Evolutionary conservation across 2,888 invertebrate species (phyloP).

Genomic region (Cremastinae sp.): DNA sequence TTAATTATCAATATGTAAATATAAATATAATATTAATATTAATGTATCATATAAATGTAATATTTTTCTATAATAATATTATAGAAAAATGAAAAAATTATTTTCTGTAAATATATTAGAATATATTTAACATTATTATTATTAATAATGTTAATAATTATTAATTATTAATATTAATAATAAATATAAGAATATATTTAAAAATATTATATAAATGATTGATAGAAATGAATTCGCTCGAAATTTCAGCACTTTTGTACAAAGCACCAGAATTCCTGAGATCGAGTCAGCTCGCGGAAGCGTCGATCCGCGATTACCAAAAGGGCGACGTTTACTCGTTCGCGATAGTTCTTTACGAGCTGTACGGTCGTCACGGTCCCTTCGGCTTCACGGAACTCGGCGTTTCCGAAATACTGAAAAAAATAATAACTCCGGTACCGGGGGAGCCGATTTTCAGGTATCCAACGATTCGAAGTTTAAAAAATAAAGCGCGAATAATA

Average conservation of each 20-base stretch:
- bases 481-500: too few species aligned
- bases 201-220: too few species aligned
- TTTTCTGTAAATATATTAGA: too few species aligned
- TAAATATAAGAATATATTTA: too few species aligned
- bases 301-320: conserved; percentile 82
- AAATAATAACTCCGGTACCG: conserved; percentile 82
- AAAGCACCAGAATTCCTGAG: conserved; percentile 89
- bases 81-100: too few species aligned
- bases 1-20: too few species aligned
- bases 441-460: conserved; percentile 73
- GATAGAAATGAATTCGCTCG: conserved; percentile 82
- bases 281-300: conserved; percentile 64
- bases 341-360: conserved; percentile 92
- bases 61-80: too few species aligned
- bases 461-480: neutral
- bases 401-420: conserved; percentile 85
- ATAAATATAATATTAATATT: too few species aligned
- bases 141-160: too few species aligned
- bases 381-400: conserved; percentile 88
- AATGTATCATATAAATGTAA: too few species aligned
- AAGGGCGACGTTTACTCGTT: conserved; percentile 94
- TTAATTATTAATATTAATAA: too few species aligned
- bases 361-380: conserved; percentile 92
- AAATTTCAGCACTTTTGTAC: conserved; percentile 85
- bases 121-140: too few species aligned